Percentiles rank a stretch among this genome's conserved stretches.
Conservation (phyloP, 2,113 vertebrate species). For the Bostrychus sinensis region DNA sequence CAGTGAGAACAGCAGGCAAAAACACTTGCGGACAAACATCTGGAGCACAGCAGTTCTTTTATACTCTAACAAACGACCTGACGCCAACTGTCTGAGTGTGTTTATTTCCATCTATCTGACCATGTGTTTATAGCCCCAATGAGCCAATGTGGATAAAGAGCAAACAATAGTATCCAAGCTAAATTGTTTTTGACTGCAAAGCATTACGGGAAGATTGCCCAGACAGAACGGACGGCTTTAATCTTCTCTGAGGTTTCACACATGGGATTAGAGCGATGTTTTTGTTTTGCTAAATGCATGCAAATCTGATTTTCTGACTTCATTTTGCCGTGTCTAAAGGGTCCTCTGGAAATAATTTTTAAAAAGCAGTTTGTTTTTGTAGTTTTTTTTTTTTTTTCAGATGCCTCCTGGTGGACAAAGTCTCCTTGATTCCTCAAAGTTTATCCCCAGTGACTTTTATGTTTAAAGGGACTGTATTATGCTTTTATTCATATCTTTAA, state of each 20-base stretch:
- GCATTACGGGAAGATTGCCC: not conserved
- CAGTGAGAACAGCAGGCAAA: slow-evolving; percentile 6
- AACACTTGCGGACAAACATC: slow-evolving; percentile 18
- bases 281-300: no score
- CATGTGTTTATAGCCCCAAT: not conserved
- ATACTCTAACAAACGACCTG: slow-evolving; percentile 1
- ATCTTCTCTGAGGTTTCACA: not conserved
- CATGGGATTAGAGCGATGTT: not conserved
- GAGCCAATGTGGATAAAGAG: not conserved
- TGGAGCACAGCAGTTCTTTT: slow-evolving; percentile 14
- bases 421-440: no score
- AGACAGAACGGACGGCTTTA: not conserved
- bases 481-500: no score
- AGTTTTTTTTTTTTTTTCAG: no score
- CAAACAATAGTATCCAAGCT: not conserved
- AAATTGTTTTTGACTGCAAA: not conserved
- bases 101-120: slow-evolving; percentile 1
- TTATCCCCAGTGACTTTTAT: no score
- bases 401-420: no score
- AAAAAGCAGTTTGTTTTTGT: no score
- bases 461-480: no score
- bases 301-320: no score
- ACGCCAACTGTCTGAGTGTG: slow-evolving; percentile 18
- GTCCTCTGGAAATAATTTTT: no score
- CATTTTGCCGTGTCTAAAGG: no score